Evolutionary conservation across 2,888 invertebrate genomes (phyloP), one percentile per base, ranked within the genome.

Genomic region (Thecophora atra): DNA sequence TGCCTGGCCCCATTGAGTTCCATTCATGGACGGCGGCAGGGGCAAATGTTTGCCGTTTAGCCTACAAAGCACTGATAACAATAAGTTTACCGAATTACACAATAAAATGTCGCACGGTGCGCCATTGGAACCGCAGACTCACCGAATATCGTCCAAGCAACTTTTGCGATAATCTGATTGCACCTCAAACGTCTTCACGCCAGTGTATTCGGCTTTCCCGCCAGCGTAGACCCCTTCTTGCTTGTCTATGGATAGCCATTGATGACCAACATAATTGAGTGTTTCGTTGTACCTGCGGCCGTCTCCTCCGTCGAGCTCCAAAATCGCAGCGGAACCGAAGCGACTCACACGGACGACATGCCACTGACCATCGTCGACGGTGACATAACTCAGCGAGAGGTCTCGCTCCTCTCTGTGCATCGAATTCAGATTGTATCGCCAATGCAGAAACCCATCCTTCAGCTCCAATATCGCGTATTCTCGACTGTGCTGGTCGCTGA

Each of bases 291-390:
- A 97, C 74, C 96, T 89, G 75, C 96, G 88, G 0, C 98, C 98
- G 87, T 98, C 98, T 1, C 98, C 98, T 3, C 97, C 97, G 83
- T 99, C 98, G 77, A 98, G 88, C 84, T 95, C 95, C 74, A 99
- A 88, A 67, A 95, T 95, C 15, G 98, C 97, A 11, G 96, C 95
- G 64, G 95, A 95, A 52, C 98, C 98, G 79, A 94, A 96, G 71
- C 98, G 91, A 79, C 94, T 94, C 0, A 98, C 94, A 77, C 94
- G 91, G 6, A 96, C 96, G 69, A 95, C 95, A 84, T 99, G 98
- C 98, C 98, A 98, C 81, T 97, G 96, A 1, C 98, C 98, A 84
- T 98, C 96, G 82, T 97, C 96, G 2, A 98, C 97, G 1, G 94
- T 91, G 30, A 97, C 93, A 6, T 95, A 93, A 78, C 94, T 94